Base-by-base conservation (phyloP, 2,888 invertebrate genomes). In the Lasioglossum oenotherae region DNA sequence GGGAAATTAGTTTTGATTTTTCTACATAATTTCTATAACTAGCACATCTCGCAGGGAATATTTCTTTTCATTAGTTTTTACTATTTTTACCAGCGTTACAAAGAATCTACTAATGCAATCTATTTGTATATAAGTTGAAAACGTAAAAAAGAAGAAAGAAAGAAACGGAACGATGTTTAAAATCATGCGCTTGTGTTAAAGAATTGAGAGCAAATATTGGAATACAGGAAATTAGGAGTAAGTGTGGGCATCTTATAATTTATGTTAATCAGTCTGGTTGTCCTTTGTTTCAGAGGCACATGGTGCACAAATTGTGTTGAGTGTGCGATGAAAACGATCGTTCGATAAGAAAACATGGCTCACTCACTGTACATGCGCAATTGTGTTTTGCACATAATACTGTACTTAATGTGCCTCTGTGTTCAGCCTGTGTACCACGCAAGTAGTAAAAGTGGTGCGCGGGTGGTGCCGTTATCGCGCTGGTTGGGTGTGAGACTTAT, bases 221-320 rank as follows among this genome's bases (percentile, higher is more conserved):
- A 84, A 85, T 79, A 77, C 69, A 83, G 77, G 75, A 85, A 84
- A 31, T 81, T 88, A 88, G 91, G 85, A 90, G 90, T 92, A 91
- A 92, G 93, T 91, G 93, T 93, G 93, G 94, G 95, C 95, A 94
- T 95, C 94, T 93, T 92, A 88, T 89, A 92, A 93, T 93, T 94
- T 94, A 94, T 94, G 91, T 95, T 94, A 94, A 95, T 95, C 94
- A 95, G 94, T 95, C 95, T 96, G 96, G 95, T 96, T 96, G 96
- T 96, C 96, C 96, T 95, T 95, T 96, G 97, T 96, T 97, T 97
- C 97, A 98, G 98, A 98, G 98, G 98, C 98, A 98, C 97, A 97
- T 97, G 97, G 92, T 94, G 94, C 94, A 95, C 95, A 94, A 94
- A 94, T 93, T 93, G 92, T 93, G 93, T 94, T 94, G 94, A 94